Conservation (phyloP, 2,888 invertebrate genomes). For the Trachelus tabidus region DNA sequence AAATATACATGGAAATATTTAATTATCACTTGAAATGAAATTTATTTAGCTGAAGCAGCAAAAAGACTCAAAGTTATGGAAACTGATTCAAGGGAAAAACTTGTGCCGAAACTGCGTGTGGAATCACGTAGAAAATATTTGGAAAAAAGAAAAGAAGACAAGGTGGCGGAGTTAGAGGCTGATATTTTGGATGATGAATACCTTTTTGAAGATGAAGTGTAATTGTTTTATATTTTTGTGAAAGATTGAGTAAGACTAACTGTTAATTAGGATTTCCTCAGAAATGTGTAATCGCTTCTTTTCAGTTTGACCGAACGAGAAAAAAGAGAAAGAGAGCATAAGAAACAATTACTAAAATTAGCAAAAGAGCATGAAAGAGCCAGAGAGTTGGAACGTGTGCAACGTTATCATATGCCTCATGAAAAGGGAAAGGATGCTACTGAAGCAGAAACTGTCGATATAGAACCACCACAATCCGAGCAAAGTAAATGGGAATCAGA, state of each 20-base stretch:
- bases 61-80: constrained; percentile 87
- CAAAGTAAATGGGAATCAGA: constrained; percentile 98
- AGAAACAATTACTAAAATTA: constrained; percentile 87
- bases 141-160: constrained; percentile 95
- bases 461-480: constrained; percentile 80
- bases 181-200: constrained; percentile 97
- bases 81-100: constrained; percentile 84
- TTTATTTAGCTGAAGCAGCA: constrained; percentile 77
- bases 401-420: constrained; percentile 94
- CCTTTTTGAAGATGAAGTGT: constrained; percentile 89
- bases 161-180: constrained; percentile 93
- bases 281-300: constrained; percentile 29
- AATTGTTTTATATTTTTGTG: constrained; percentile 62
- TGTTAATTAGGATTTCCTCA: background rate
- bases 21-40: background rate
- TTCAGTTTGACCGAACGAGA: constrained; percentile 88
- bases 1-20: background rate
- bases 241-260: background rate
- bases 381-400: constrained; percentile 90
- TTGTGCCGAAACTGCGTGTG: constrained; percentile 88
- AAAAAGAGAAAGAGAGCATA: constrained; percentile 85
- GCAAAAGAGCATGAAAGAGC: constrained; percentile 97
- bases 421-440: constrained; percentile 89
- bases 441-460: constrained; percentile 77
- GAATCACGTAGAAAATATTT: constrained; percentile 95